These are phyloP conservation scores for Chymomyza costata DNA, from an alignment of 1,140 invertebrate genomes.

Conservation along the genomic window DNA sequence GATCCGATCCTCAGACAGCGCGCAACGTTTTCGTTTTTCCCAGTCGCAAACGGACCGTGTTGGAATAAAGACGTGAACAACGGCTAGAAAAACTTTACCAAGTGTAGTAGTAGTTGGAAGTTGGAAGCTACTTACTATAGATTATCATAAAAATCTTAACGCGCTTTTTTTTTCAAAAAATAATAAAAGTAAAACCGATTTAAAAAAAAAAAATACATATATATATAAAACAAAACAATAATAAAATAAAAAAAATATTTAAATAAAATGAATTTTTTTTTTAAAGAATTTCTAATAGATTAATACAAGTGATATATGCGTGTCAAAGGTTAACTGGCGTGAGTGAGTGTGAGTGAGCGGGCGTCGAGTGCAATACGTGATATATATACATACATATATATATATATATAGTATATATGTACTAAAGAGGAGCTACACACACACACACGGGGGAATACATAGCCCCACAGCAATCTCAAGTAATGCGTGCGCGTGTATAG, in stretches of 20 bases:
- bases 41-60: constrained; percentile 65
- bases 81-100: constrained; percentile 27
- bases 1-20: constrained; percentile 44
- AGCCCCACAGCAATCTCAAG: background rate
- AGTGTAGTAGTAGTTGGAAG: background rate
- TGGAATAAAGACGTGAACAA: constrained; percentile 67
- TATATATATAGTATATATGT: no score
- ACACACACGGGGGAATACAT: no score
- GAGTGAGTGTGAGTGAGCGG: constrained; percentile 24
- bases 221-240: background rate
- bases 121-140: no score
- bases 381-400: no score
- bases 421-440: no score
- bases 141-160: constrained; percentile 10
- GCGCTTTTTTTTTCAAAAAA: constrained; percentile 24
- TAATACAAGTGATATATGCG: constrained; percentile 30
- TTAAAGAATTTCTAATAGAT: constrained; percentile 27
- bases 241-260: constrained; percentile 12
- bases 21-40: constrained; percentile 49
- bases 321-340: constrained; percentile 42
- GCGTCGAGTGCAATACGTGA: constrained; percentile 4
- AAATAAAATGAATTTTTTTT: constrained; percentile 33
- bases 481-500: constrained; percentile 12
- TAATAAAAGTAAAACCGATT: constrained; percentile 4
- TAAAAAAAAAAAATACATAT: constrained; percentile 4